Evolutionary conservation across 2,113 vertebrate genomes (phyloP), one percentile per base, ranked within the genome.

Genomic region (Malurus melanocephalus): DNA sequence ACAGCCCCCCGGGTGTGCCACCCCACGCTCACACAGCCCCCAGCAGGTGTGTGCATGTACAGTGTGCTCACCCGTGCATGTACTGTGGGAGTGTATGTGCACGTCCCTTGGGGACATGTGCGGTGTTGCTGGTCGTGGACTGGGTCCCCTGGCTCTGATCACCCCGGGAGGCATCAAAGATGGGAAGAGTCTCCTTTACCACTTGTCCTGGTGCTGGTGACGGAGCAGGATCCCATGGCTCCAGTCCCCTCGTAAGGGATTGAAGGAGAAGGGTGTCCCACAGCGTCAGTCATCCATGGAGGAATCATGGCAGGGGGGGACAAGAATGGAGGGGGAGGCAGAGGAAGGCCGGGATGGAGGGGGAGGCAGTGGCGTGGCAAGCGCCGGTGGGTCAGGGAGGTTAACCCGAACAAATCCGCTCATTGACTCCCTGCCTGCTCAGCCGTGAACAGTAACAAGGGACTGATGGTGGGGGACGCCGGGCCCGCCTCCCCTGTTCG

Each of bases 361-460:
- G 35, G 68, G 77, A 89, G 78, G 74, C 8, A 4, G 42, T 17
- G 23, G 81, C 0, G 0, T 78, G 65, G 78, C 69, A 59, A 87
- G 62, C 2, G 2, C 48, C 1, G 3, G 20, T 7, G 1, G 92
- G 85, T 89, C 92, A 93, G 69, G 40, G 49, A 94, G 85, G 74
- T 95, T 94, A 94, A 93, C 81, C 57, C 1, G n/a, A 91, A 91
- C 92, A 95, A 92, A 91, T 94, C 88, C 20, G 9, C 49, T 87
- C 90, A 78, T 94, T 91, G 88, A 91, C 79, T 88, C 79, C 20
- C 75, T 93, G 92, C 75, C 82, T 89, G 79, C 46, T 95, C 85
- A 94, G 62, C 88, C 82, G 15, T 89, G 79, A 93, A 75, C 5
- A 89, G 30, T 43, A 79, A 66, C 43, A 74, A 89, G 85, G 68